Conservation (phyloP, 2,113 vertebrate genomes). For the Grammomys dolichurus region DNA sequence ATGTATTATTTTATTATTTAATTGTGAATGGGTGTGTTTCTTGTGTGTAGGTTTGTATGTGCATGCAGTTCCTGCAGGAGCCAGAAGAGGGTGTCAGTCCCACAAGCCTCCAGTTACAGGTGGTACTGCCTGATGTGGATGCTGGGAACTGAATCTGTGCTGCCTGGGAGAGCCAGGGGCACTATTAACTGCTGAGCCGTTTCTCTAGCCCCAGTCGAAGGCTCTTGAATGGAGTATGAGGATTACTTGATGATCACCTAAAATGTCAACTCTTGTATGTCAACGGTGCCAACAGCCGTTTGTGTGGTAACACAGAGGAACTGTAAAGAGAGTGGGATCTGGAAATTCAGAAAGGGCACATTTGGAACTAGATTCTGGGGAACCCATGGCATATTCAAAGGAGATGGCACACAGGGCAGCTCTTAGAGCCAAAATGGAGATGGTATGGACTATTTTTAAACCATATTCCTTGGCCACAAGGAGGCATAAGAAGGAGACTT, state of each 20-base stretch:
- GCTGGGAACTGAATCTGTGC: neutral
- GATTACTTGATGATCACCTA: neutral
- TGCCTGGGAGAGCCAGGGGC: neutral
- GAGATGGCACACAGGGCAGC: neutral
- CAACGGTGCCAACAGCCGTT: neutral
- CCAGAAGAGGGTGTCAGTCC: neutral
- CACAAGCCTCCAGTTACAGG: neutral
- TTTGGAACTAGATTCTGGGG: neutral
- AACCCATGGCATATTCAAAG: neutral
- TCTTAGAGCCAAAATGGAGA: neutral
- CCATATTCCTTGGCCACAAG: neutral
- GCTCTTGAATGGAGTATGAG: neutral
- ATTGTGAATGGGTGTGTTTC: neutral
- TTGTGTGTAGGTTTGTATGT: neutral
- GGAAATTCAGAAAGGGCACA: neutral
- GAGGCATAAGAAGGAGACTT: neutral
- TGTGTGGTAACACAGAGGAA: neutral
- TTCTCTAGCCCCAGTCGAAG: neutral
- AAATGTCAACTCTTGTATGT: conserved; percentile 3
- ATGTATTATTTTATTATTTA: neutral
- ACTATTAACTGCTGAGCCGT: neutral
- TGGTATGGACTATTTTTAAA: neutral
- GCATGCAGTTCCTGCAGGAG: neutral
- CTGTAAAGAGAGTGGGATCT: neutral
- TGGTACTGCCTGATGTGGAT: neutral